These are phyloP conservation scores for Latheticus oryzae DNA, from an alignment of 2,888 invertebrate species.

Conservation along the genomic window DNA sequence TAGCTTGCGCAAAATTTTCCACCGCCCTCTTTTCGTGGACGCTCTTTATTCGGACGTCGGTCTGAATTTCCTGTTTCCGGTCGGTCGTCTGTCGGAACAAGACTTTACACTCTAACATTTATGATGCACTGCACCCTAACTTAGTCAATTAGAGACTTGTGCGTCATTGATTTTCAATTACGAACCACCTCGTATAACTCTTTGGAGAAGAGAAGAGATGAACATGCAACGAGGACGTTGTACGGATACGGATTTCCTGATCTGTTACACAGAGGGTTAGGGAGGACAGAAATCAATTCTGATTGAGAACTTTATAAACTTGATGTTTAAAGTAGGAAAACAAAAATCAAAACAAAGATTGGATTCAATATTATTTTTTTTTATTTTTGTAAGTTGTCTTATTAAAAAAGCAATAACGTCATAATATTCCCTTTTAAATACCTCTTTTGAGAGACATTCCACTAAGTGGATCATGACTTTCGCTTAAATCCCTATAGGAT, in stretches of 20 bases:
- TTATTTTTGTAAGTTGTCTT: too few species aligned
- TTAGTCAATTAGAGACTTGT: constrained; percentile 50
- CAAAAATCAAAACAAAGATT: too few species aligned
- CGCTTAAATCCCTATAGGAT: constrained; percentile 21
- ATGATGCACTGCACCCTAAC: constrained; percentile 59
- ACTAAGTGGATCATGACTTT: constrained; percentile 39
- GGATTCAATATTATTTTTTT: too few species aligned
- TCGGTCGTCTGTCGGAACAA: constrained; percentile 65
- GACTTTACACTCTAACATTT: constrained; percentile 65
- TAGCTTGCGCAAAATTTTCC: constrained; percentile 50
- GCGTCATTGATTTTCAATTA: constrained; percentile 53
- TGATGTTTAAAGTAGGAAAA: too few species aligned
- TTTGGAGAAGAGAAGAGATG: constrained; percentile 9
- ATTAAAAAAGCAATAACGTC: constrained; percentile 13
- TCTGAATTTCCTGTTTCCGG: constrained; percentile 66
- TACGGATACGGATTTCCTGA: constrained; percentile 17
- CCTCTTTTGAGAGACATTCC: constrained; percentile 26
- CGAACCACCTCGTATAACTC: constrained; percentile 24
- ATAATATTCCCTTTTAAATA: constrained; percentile 15
- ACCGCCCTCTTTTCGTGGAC: constrained; percentile 49
- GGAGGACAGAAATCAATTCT: too few species aligned
- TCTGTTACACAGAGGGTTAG: too few species aligned
- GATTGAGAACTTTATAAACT: too few species aligned
- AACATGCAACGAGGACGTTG: constrained; percentile 3
- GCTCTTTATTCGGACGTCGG: constrained; percentile 66